Conservation (phyloP, 2,113 vertebrate genomes). For the Aphyosemion australe region DNA sequence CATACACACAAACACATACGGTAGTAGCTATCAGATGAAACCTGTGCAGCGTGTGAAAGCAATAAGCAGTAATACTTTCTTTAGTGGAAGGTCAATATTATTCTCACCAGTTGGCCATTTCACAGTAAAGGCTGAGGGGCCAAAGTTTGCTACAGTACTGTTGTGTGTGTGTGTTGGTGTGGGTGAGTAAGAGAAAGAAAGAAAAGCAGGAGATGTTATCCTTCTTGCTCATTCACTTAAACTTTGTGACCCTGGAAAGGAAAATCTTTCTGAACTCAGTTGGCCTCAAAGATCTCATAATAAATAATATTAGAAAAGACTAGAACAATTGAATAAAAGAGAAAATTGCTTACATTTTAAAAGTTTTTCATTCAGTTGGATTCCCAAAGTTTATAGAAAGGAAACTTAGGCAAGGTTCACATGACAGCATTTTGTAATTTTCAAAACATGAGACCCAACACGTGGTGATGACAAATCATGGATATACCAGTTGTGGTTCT, state of each 20-base stretch:
- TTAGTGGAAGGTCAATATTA: conserved; percentile 72
- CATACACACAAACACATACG: background rate
- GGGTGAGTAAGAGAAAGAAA: conserved; percentile 1
- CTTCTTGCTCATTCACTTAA: conserved; percentile 51
- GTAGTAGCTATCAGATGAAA: conserved; percentile 28
- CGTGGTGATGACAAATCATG: too few species aligned
- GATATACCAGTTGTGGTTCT: too few species aligned
- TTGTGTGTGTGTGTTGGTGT: conserved; percentile 32
- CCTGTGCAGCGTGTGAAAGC: conserved; percentile 27
- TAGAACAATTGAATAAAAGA: conserved; percentile 12
- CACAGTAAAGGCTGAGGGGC: conserved; percentile 23
- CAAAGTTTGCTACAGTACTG: conserved; percentile 44
- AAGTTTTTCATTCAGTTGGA: background rate
- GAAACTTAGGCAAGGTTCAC: too few species aligned
- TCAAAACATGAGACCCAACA: too few species aligned
- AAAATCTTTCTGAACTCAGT: conserved; percentile 34
- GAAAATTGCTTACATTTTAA: background rate
- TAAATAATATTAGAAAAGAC: conserved; percentile 17
- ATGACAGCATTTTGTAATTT: too few species aligned
- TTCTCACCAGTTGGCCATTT: conserved; percentile 43
- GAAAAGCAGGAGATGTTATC: conserved; percentile 22
- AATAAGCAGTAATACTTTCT: conserved; percentile 64
- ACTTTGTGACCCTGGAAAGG: conserved; percentile 31
- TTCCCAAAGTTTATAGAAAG: background rate
- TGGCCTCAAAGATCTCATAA: conserved; percentile 30